Base-by-base conservation (phyloP, 2,888 invertebrate species). In the Ochropleura leucogaster region DNA sequence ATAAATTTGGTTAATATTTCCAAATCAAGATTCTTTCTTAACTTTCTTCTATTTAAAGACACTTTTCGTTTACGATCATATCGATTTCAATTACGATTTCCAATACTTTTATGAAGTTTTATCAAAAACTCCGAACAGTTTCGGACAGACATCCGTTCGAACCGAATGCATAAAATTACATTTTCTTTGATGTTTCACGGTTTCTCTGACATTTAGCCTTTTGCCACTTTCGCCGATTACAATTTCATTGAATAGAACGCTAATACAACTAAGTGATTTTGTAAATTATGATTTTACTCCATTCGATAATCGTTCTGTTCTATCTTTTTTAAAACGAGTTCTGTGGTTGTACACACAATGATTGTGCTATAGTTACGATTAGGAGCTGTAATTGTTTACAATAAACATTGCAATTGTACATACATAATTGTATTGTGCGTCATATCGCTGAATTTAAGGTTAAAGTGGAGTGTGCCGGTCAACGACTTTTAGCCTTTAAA, bases 401-500 rank as follows among this genome's bases (percentile, higher is more conserved):
- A 60, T 60, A 68, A 72, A 69, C 46, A 80, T 68, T 65, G 59
- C 57, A 65, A 68, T 74, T 62, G 51, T 40, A 40, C 14, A 55
- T 66, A 44, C 30, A 49, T 68, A 49, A 46, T 72, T 46, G 30
- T 65, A 68, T 69, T 73, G 55, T 42, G 71, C 59, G 83, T 70
- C 76, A 67, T 79, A 77, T 75, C 72, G 74, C 72, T 53, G 59
- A 77, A 80, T 73, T 77, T 83, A 83, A 80, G 72, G 74, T 75
- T 75, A 77, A 77, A 85, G 75, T 80, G 72, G 62, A 80, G 80
- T 83, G 83, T 83, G 85, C 81, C 90, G 91, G 91, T 90, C 92
- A 90, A 89, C 90, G 92, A 93, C 93, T 91, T 90, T 87, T 78
- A 73, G 74, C 77, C 79, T 86, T 80, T 91, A 92, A 91, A 92